Conservation (phyloP, 2,888 invertebrate species). For the Sipha maydis region DNA sequence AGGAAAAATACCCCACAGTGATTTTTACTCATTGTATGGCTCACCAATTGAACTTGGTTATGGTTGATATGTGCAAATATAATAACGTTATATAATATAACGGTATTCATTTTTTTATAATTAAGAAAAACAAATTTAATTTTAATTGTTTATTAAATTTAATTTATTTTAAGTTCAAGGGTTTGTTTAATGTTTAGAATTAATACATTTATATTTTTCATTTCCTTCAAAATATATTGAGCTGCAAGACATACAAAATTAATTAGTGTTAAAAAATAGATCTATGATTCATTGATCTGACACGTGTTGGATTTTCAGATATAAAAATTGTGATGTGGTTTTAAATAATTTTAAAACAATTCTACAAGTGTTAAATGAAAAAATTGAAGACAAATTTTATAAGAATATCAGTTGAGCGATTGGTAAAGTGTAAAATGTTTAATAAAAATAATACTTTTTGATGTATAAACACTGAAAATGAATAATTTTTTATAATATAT, state of each 20-base stretch:
- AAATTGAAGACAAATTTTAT: background rate
- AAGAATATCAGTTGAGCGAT: slow-evolving; percentile 3
- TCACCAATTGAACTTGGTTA: background rate
- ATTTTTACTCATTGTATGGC: slow-evolving; percentile 3
- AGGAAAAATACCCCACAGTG: background rate
- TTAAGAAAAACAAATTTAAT: background rate
- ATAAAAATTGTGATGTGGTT: slow-evolving; percentile 5
- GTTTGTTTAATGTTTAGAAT: slow-evolving; percentile 8
- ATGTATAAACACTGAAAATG: too few relatives aligned
- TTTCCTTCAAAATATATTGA: background rate
- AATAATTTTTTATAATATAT: too few relatives aligned
- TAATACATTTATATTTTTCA: background rate
- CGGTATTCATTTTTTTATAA: background rate
- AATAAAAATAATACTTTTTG: background rate
- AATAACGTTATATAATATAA: background rate
- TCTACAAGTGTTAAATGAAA: slow-evolving; percentile 25
- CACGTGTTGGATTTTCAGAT: background rate
- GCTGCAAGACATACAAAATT: background rate
- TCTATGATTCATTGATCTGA: background rate
- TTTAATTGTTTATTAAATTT: background rate
- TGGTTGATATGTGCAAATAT: slow-evolving; percentile 20
- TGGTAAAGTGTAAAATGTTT: slow-evolving; percentile 5
- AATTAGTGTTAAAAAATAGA: slow-evolving; percentile 2
- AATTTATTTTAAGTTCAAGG: background rate
- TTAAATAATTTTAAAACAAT: background rate